phyloP scores from a whole-genome alignment of 2,113 vertebrate genomes.

The Mirounga angustirostris region DNA sequence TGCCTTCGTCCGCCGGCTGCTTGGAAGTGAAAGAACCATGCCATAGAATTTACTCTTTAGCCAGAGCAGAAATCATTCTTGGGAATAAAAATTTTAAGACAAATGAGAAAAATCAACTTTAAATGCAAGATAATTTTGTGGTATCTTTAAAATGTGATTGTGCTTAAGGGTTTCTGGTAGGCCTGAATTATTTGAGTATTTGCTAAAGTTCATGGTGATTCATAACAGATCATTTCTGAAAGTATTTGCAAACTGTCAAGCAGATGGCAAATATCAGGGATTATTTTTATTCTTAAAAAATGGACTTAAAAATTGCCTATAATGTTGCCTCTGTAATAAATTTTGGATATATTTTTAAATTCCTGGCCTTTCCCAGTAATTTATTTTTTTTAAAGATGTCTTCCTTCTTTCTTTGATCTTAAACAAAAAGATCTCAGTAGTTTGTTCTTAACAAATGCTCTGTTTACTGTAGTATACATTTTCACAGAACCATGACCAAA shows the following conservation, averaged over 20 bases:
- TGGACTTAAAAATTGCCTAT: not conserved
- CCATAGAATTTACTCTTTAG: not conserved
- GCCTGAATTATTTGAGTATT: slow-evolving; percentile 30
- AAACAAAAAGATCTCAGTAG: slow-evolving; percentile 33
- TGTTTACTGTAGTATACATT: not conserved
- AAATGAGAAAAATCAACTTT: slow-evolving; percentile 13
- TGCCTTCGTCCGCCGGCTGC: not conserved
- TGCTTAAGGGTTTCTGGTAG: not conserved
- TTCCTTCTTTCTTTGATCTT: slow-evolving; percentile 28
- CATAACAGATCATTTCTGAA: slow-evolving; percentile 35
- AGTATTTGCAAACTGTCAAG: slow-evolving; percentile 42
- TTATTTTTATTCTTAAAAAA: slow-evolving; percentile 69
- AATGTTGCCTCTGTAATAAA: not conserved
- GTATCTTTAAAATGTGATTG: slow-evolving; percentile 7
- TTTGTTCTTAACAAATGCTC: slow-evolving; percentile 44
- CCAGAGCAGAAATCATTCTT: not conserved
- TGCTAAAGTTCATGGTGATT: slow-evolving; percentile 34
- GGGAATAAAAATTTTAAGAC: not conserved
- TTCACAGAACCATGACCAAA: not conserved
- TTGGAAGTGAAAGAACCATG: not conserved
- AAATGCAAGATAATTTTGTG: not conserved
- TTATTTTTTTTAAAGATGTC: not conserved
- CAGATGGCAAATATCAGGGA: not conserved
- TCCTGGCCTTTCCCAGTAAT: not conserved
- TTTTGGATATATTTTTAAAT: slow-evolving; percentile 11